Evolutionary conservation across 2,888 invertebrate genomes (phyloP).

Genomic region (Eudasyphora cyanicolor): DNA sequence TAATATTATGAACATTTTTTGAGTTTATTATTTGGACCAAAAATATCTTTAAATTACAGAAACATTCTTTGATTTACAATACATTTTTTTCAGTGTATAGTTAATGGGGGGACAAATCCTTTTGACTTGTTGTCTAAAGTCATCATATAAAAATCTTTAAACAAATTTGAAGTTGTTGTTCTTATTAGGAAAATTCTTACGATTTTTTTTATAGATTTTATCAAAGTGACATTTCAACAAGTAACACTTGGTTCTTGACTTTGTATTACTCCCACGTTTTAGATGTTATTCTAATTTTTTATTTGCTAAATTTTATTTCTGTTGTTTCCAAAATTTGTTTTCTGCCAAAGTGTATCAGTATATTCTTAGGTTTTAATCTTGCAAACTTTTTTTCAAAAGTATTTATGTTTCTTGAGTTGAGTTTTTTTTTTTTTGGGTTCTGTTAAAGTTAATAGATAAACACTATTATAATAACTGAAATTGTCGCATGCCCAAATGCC

Average conservation of each 20-base stretch:
- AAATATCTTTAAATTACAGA: too few species aligned
- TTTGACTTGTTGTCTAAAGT: background rate
- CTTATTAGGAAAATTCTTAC: too few species aligned
- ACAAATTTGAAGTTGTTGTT: background rate
- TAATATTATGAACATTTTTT: too few species aligned
- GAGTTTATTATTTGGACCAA: too few species aligned
- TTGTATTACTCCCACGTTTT: conserved; percentile 7
- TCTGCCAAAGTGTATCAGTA: conserved; percentile 10
- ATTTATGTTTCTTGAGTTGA: background rate
- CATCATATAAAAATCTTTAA: background rate
- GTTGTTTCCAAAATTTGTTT: background rate
- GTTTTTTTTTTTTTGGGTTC: background rate
- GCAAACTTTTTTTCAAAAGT: background rate
- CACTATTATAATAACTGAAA: conserved; percentile 56
- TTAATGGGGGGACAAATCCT: background rate
- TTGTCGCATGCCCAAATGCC: conserved; percentile 62
- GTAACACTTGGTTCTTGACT: background rate
- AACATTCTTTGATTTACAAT: too few species aligned
- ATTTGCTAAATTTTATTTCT: background rate
- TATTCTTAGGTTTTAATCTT: background rate
- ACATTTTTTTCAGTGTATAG: too few species aligned
- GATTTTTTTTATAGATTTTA: background rate
- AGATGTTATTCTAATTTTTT: too few species aligned
- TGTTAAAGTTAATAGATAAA: conserved; percentile 51
- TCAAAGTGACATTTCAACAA: too few species aligned